These are phyloP conservation scores for Prionailurus viverrinus DNA, from an alignment of 2,113 vertebrate genomes.

Conservation along the genomic window DNA sequence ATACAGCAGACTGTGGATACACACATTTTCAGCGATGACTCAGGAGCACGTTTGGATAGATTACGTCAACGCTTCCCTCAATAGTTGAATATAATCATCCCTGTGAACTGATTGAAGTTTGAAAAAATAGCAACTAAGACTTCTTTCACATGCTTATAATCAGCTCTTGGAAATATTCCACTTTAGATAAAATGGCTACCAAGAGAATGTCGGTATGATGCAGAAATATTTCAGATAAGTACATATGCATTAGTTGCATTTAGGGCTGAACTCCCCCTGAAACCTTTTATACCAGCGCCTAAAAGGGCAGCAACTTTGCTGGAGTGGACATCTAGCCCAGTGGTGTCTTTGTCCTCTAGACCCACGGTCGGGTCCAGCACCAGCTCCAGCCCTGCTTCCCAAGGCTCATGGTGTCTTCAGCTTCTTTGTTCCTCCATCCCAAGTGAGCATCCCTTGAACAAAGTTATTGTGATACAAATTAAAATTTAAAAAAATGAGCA, in stretches of 20 bases:
- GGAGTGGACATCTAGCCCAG: not conserved
- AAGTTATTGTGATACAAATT: not conserved
- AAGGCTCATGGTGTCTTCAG: not conserved
- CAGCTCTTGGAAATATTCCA: constrained; percentile 61
- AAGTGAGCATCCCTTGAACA: not conserved
- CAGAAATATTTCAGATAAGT: constrained; percentile 22
- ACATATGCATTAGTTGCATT: not conserved
- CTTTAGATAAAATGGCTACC: constrained; percentile 60
- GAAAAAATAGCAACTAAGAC: constrained; percentile 70
- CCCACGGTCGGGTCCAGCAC: accelerated
- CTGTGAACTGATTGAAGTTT: constrained; percentile 68
- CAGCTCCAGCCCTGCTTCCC: not conserved
- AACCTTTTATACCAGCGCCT: not conserved
- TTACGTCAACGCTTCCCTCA: constrained; percentile 70
- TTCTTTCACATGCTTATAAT: constrained; percentile 66
- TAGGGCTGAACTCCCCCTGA: not conserved
- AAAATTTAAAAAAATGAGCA: not conserved
- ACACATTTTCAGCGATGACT: constrained; percentile 62
- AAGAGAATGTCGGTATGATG: not conserved
- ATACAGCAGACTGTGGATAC: not conserved
- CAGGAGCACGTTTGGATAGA: constrained; percentile 63
- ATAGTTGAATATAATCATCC: constrained; percentile 73
- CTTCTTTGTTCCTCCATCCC: not conserved
- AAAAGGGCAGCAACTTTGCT: not conserved
- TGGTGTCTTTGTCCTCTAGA: not conserved